phyloP scores from a whole-genome alignment of 1,140 invertebrate species.

The Eulimnadia texana region DNA sequence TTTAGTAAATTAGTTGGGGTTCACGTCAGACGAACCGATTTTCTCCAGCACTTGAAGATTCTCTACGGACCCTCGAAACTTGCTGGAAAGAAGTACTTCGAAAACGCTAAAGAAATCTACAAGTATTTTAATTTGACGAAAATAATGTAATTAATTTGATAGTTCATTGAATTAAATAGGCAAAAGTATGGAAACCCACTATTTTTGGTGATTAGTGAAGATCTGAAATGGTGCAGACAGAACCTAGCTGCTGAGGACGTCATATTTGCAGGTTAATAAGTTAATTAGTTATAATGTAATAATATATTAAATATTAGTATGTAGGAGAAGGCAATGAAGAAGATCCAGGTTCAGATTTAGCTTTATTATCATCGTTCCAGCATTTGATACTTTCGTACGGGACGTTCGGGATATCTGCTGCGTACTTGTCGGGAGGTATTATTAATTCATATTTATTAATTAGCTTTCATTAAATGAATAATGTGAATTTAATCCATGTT shows the following conservation, averaged over 20 bases:
- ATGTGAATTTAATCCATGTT: background rate
- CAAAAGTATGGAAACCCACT: background rate
- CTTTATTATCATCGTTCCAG: background rate
- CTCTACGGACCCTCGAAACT: background rate
- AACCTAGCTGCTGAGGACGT: slow-evolving; percentile 3
- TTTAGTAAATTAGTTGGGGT: background rate
- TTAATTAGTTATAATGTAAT: background rate
- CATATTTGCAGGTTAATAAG: background rate
- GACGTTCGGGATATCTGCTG: slow-evolving; percentile 3
- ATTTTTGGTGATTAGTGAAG: slow-evolving; percentile 5
- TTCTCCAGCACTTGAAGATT: background rate
- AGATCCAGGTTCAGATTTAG: slow-evolving; percentile 4
- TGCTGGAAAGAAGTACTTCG: background rate
- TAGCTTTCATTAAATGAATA: background rate
- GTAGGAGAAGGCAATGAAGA: slow-evolving; percentile 1
- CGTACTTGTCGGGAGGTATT: slow-evolving; percentile 7
- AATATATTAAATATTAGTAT: background rate
- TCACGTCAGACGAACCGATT: slow-evolving; percentile 4
- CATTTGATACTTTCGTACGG: slow-evolving; percentile 7
- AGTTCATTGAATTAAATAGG: background rate
- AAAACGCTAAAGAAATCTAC: slow-evolving; percentile 6
- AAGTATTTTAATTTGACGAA: background rate
- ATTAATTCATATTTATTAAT: background rate
- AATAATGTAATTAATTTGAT: background rate
- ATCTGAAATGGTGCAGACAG: background rate